Percentiles rank a stretch among this genome's conserved stretches.
Conservation (phyloP, 2,113 vertebrate genomes). For the Bathybates hornii region DNA sequence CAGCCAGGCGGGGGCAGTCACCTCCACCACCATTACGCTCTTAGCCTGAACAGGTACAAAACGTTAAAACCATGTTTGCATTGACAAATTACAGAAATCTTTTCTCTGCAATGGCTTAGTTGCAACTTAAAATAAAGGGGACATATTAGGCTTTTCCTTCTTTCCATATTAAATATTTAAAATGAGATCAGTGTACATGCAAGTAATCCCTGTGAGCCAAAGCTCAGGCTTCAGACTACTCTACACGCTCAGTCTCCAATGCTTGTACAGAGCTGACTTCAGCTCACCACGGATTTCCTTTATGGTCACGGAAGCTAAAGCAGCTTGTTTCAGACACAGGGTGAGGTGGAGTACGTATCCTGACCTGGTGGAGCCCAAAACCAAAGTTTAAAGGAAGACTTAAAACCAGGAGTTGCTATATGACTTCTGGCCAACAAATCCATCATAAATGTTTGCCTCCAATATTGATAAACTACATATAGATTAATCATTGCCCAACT, state of each 20-base stretch:
- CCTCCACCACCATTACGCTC: slow-evolving; percentile 73
- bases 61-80: background rate
- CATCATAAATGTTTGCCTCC: background rate
- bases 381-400: background rate
- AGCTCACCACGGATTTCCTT: background rate
- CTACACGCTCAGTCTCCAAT: background rate
- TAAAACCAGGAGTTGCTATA: background rate
- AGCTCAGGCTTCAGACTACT: background rate
- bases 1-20: slow-evolving; percentile 77
- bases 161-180: background rate
- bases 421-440: background rate
- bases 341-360: background rate
- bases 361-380: background rate
- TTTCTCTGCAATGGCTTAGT: background rate
- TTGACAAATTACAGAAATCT: background rate
- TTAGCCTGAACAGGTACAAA: slow-evolving; percentile 63
- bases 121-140: background rate
- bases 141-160: background rate
- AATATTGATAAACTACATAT: background rate
- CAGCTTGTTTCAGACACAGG: background rate
- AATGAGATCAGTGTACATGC: background rate
- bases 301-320: background rate
- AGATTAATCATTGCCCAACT: background rate
- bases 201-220: background rate
- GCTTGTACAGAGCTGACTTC: background rate